phyloP scores from a whole-genome alignment of 2,797 vertebrate species.

The Brachyalestes nurse region DNA sequence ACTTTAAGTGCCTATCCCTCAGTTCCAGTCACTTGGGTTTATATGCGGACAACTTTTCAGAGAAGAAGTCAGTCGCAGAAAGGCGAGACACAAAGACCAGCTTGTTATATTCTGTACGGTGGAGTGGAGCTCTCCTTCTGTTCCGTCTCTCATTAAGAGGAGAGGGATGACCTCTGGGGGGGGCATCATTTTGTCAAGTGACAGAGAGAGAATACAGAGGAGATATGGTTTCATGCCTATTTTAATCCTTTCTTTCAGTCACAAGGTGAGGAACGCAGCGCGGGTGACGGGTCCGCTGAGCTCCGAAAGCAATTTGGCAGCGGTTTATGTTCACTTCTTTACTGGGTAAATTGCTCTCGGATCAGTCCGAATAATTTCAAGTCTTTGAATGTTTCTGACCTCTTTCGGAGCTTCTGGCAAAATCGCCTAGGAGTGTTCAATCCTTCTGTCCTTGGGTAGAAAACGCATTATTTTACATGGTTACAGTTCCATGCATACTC shows the following conservation, averaged over 20 bases:
- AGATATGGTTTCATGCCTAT: neutral
- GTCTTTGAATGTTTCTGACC: conserved; percentile 35
- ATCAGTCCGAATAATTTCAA: conserved; percentile 39
- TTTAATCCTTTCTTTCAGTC: conserved; percentile 18
- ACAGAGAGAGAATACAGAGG: neutral
- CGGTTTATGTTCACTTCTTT: conserved; percentile 24
- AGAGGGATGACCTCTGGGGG: neutral
- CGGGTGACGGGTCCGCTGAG: conserved; percentile 10
- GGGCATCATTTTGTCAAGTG: conserved; percentile 23
- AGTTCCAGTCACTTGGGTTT: conserved; percentile 48
- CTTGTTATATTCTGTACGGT: conserved; percentile 20
- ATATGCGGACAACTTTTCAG: conserved; percentile 40
- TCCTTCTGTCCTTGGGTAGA: conserved; percentile 21
- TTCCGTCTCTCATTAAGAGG: conserved; percentile 15
- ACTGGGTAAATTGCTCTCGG: conserved; percentile 39
- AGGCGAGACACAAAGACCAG: conserved; percentile 28
- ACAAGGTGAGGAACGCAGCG: neutral
- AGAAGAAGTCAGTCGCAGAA: conserved; percentile 16
- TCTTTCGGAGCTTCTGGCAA: conserved; percentile 20
- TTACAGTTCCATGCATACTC: conserved; percentile 8
- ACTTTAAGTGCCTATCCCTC: conserved; percentile 36
- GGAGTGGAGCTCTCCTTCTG: conserved; percentile 13
- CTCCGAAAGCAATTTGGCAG: conserved; percentile 30
- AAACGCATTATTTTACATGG: conserved; percentile 9
- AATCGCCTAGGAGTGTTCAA: conserved; percentile 21